phyloP scores from a whole-genome alignment of 2,113 vertebrate species.

The Solea solea region DNA sequence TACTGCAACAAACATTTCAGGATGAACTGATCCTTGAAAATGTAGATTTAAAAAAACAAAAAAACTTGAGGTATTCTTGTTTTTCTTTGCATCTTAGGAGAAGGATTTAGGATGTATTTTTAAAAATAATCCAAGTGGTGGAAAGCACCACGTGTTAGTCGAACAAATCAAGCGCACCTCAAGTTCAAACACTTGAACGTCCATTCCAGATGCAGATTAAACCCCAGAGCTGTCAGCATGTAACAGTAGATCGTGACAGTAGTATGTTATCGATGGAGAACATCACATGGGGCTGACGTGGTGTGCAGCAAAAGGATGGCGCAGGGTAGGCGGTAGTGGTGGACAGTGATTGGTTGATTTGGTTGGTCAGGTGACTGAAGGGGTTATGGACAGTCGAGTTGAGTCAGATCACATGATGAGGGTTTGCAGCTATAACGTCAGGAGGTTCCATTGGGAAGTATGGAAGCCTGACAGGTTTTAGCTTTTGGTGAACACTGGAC shows the following conservation, averaged over 20 bases:
- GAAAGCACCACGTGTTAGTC: conserved; percentile 9
- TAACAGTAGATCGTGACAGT: conserved; percentile 75
- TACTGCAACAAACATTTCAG: neutral
- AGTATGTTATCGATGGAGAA: conserved; percentile 86
- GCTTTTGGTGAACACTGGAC: conserved; percentile 84
- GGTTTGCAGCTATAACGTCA: conserved; percentile 84
- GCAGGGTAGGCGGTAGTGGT: conserved; percentile 79
- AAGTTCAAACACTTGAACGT: conserved; percentile 5
- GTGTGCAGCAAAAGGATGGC: conserved; percentile 82
- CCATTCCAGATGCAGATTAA: conserved; percentile 17
- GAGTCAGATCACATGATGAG: conserved; percentile 86
- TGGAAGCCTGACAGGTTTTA: conserved; percentile 86
- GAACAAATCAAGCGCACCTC: conserved; percentile 30
- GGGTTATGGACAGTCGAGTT: conserved; percentile 83
- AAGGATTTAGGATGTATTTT: conserved; percentile 1
- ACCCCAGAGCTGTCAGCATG: conserved; percentile 69
- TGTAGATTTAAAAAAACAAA: neutral
- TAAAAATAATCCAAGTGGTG: conserved; percentile 9
- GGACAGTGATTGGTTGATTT: conserved; percentile 83
- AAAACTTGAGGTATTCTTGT: conserved; percentile 31
- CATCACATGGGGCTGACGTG: conserved; percentile 84
- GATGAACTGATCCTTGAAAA: conserved; percentile 14
- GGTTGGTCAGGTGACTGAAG: conserved; percentile 80
- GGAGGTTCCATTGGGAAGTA: conserved; percentile 82
- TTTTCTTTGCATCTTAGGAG: neutral